A percentile compares a stretch with the other conserved stretches of the same genome.
phyloP scores from a whole-genome alignment of 1,140 invertebrate species.

The Lepidurus arcticus region DNA sequence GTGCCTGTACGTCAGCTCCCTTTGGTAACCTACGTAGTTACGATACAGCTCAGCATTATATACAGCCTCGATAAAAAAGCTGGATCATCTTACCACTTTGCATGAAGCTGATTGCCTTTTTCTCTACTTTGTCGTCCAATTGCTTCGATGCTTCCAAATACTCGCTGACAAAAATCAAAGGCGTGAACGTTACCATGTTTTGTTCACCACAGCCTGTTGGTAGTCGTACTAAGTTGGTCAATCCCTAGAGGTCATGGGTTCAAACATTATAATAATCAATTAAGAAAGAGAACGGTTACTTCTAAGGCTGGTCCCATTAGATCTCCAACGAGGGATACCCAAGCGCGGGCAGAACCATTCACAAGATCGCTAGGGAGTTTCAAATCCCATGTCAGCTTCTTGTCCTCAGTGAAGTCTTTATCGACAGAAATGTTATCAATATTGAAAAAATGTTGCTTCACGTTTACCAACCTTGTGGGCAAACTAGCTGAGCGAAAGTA shows the following conservation, averaged over 20 bases:
- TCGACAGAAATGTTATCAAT: not conserved
- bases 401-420: conserved; percentile 35
- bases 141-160: conserved; percentile 53
- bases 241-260: conserved; percentile 29
- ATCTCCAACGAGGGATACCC: conserved; percentile 54
- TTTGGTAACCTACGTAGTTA: conserved; percentile 59
- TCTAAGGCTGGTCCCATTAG: conserved; percentile 54
- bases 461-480: conserved; percentile 41
- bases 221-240: conserved; percentile 54
- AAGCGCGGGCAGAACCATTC: conserved; percentile 54
- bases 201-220: conserved; percentile 73
- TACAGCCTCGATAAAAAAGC: not conserved
- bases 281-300: conserved; percentile 33
- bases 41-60: not conserved
- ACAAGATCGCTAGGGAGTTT: conserved; percentile 42
- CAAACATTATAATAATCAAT: no score
- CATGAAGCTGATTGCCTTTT: conserved; percentile 58
- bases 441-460: not conserved
- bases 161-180: conserved; percentile 63
- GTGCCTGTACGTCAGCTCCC: conserved; percentile 66
- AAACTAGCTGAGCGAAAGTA: conserved; percentile 54
- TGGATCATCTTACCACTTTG: conserved; percentile 52
- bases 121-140: conserved; percentile 43
- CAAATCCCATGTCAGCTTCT: conserved; percentile 35
- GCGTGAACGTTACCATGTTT: conserved; percentile 73